Base-by-base conservation (phyloP, 2,113 vertebrate genomes). In the Nanorana parkeri region DNA sequence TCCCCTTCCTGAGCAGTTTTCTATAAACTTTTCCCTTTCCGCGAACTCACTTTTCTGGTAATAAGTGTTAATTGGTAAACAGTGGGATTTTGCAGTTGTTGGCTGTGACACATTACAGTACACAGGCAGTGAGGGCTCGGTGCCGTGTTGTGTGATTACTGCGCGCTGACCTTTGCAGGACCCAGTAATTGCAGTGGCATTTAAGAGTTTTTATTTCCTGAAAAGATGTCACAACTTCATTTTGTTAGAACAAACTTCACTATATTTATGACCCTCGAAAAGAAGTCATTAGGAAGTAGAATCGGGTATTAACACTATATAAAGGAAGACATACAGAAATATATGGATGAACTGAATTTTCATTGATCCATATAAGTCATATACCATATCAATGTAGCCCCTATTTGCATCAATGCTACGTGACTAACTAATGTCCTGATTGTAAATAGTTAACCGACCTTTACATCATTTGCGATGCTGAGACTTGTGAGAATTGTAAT, bases 161-260 rank as follows among this genome's bases (percentile, higher is more conserved):
- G 78, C 51, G 32, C 36, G 8, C 28, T 80, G 78, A 80, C 78
- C 78, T 80, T 71, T 71, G 51, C 23, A 63, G 56, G 55, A 32
- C 66, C 77, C 17, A n/a, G 32, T 79, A 79, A 79, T 56, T 79
- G 55, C 26, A 15, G 28, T 79, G 66, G 67, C 78, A 80, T 80
- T 80, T 80, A 29, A 67, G 67, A 68, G 7, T n/a, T 32, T 56
- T 32, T 71, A 36, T 60, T 75, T 75, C 71, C n/a, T 60, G 24
- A 64, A 29, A 65, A 65, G 41, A 77, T 64, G 61, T 64, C 60
- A 77, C 75, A 52, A 52, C 41, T 52, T 77, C 52, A 77, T 77
- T 77, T 51, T 65, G 17, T n/a, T 24, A 60, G 75, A 65, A 51
- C 17, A 52, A 51, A 65, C 17, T 52, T 32, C 51, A 20, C 63